Conservation (phyloP, 2,113 vertebrate species). For the Andinoacara biseriatus region DNA sequence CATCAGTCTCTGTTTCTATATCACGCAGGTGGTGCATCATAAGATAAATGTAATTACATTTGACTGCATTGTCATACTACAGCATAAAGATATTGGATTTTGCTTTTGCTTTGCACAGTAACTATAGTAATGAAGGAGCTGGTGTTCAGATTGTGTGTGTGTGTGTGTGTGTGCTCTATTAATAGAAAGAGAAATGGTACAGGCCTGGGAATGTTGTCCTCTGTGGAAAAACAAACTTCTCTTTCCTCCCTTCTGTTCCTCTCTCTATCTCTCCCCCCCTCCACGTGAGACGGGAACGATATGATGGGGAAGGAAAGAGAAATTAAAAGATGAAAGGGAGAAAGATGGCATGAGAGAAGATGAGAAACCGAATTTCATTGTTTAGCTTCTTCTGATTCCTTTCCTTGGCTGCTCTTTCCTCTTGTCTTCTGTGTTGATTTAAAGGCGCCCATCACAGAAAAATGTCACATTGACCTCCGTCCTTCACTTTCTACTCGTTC, state of each 20-base stretch:
- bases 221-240: slow-evolving; percentile 72
- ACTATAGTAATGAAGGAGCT: slow-evolving; percentile 15
- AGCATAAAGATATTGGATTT: not conserved
- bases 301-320: slow-evolving; percentile 28
- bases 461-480: not conserved
- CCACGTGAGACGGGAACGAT: slow-evolving; percentile 36
- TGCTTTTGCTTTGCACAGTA: slow-evolving; percentile 13
- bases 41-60: not conserved
- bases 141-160: slow-evolving; percentile 33
- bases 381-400: not conserved
- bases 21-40: not conserved
- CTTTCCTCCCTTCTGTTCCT: slow-evolving; percentile 27
- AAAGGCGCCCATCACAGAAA: not conserved
- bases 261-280: slow-evolving; percentile 16
- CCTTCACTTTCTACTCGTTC: not conserved
- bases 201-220: slow-evolving; percentile 78
- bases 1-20: not conserved
- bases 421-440: not conserved
- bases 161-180: slow-evolving; percentile 62
- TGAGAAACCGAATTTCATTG: not conserved
- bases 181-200: slow-evolving; percentile 71
- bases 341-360: slow-evolving; percentile 29
- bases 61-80: not conserved
- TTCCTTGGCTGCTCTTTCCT: not conserved
- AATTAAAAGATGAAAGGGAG: slow-evolving; percentile 50